Evolutionary conservation across 1,140 invertebrate genomes (phyloP).

Genomic region (Spodoptera frugiperda): DNA sequence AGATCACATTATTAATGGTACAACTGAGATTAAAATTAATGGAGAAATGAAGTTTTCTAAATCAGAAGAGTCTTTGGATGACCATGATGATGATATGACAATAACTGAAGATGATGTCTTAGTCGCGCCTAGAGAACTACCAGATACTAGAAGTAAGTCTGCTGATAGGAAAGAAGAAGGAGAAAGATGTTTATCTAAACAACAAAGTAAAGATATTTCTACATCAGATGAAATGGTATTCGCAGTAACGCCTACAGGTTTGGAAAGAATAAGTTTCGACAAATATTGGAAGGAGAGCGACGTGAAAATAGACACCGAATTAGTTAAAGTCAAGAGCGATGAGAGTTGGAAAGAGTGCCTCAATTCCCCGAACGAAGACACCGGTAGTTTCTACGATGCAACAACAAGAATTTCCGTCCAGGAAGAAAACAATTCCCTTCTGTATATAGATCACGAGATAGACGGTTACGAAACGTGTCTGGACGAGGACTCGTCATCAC

Average conservation of each 20-base stretch:
- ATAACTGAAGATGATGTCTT: conserved; percentile 83
- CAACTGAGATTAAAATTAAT: conserved; percentile 69
- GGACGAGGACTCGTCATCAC: conserved; percentile 81
- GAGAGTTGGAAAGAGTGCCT: conserved; percentile 80
- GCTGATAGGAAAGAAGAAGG: conserved; percentile 70
- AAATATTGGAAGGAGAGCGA: conserved; percentile 81
- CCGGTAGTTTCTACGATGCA: conserved; percentile 68
- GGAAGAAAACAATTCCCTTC: conserved; percentile 72
- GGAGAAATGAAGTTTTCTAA: conserved; percentile 75
- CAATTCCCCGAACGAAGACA: conserved; percentile 69
- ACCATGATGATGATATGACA: conserved; percentile 84
- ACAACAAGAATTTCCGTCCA: conserved; percentile 75
- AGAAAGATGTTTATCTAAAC: conserved; percentile 74
- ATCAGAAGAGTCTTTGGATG: conserved; percentile 82
- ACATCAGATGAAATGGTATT: conserved; percentile 86
- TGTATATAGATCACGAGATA: conserved; percentile 84
- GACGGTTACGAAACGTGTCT: conserved; percentile 85
- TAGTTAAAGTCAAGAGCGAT: conserved; percentile 77
- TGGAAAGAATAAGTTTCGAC: conserved; percentile 84
- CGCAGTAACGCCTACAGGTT: conserved; percentile 82
- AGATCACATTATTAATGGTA: conserved; percentile 56
- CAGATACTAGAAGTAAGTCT: conserved; percentile 73
- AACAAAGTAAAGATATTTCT: conserved; percentile 83
- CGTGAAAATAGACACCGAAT: conserved; percentile 57
- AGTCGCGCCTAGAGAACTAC: conserved; percentile 72